These are phyloP conservation scores for Oryzias celebensis DNA, from an alignment of 2,113 vertebrate genomes.

Conservation along the genomic window DNA sequence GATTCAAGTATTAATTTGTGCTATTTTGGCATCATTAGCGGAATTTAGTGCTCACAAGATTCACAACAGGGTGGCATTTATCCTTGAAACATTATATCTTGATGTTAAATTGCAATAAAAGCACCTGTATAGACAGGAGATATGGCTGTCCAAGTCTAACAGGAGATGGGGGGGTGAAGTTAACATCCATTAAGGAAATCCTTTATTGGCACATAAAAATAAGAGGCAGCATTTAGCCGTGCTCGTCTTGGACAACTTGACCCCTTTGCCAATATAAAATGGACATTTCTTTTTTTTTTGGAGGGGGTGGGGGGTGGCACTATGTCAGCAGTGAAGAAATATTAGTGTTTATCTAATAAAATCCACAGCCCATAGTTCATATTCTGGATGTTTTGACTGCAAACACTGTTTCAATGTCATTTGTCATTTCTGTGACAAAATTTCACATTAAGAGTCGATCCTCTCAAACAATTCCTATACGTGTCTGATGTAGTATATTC, in stretches of 20 bases:
- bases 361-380: slow-evolving; percentile 19
- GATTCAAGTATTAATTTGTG: slow-evolving; percentile 77
- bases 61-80: slow-evolving; percentile 78
- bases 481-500: slow-evolving; percentile 93
- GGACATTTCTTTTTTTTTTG: slow-evolving; percentile 45
- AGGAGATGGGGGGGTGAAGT: slow-evolving; percentile 60
- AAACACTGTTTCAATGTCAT: background rate
- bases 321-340: slow-evolving; percentile 82
- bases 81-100: slow-evolving; percentile 82
- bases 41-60: slow-evolving; percentile 76
- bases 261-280: slow-evolving; percentile 67
- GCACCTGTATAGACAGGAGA: slow-evolving; percentile 73
- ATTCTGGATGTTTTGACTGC: background rate
- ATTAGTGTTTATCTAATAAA: slow-evolving; percentile 75
- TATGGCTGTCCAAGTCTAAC: slow-evolving; percentile 71
- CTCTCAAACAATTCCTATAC: slow-evolving; percentile 69
- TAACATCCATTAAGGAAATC: slow-evolving; percentile 81
- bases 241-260: slow-evolving; percentile 66
- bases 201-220: slow-evolving; percentile 82
- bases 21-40: slow-evolving; percentile 79
- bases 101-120: slow-evolving; percentile 81
- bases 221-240: slow-evolving; percentile 79
- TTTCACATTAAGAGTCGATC: too few relatives aligned
- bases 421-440: background rate
- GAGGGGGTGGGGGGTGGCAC: slow-evolving; percentile 38